Evolutionary conservation across 2,888 invertebrate species (phyloP), one percentile per base, ranked within the genome.

Genomic region (Lithophane socia): DNA sequence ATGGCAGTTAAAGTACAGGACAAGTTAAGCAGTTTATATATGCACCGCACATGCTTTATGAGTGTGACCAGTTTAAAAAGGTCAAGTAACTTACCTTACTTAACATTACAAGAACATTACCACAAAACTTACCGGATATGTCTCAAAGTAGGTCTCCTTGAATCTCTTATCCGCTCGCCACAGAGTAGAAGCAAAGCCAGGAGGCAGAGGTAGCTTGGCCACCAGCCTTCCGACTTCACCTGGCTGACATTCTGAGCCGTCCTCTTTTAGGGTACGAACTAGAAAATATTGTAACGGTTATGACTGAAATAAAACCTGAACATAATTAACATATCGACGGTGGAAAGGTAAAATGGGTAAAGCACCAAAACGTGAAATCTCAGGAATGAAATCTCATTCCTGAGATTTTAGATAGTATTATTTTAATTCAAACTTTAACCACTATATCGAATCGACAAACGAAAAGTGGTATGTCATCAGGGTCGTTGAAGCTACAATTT

Each of bases 211-310:
- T 42, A 99, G 92, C 91, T 98, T 99, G 0, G 98, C 96, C 0
- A 98, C 98, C 87, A 99, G 98, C 85, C 99, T 97, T 0, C 99
- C 99, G 9, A 99, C 97, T 93, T 99, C 98, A 49, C 97, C 97
- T 0, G 97, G 90, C 24, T 97, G 94, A 44, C 98, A 98, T 90
- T 97, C 97, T 24, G 97, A 97, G 0, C 98, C 98, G 89, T 99
- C 98, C 79, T 95, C 96, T 81, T 92, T 90, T 2, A 96, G 83
- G 0, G 92, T 89, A n/a, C 93, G 93, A 76, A 96, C 96, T 96
- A 77, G 3, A 90, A 88, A 88, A 21, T 8, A 70, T 60, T 42
- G 10, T 1, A 63, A 70, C 42, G 42, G 42, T 65, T 73, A 60
- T n/a, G 12, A 64, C 4, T 52, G 52, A 18, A 52, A 18, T 52